phyloP scores from a whole-genome alignment of 2,113 vertebrate species.

The Oceanodroma tethys region DNA sequence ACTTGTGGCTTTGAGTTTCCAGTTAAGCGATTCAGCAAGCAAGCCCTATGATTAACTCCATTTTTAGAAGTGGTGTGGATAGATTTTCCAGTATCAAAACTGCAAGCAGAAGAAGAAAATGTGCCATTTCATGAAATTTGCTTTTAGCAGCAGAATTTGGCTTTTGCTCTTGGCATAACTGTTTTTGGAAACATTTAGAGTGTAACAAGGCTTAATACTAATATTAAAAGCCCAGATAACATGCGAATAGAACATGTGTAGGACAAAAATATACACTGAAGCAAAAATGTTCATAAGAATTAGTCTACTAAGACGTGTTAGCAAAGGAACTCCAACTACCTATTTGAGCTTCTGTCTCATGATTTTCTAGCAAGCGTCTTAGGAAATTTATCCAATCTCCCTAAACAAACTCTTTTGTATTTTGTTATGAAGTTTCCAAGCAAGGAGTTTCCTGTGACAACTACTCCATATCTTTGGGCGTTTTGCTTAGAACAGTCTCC shows the following conservation, averaged over 20 bases:
- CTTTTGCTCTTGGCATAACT: neutral
- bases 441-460: neutral
- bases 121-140: neutral
- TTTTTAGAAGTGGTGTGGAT: conserved; percentile 59
- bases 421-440: neutral
- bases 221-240: neutral
- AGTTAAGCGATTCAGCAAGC: conserved; percentile 45
- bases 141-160: neutral
- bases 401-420: neutral
- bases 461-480: neutral
- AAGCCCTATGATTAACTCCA: conserved; percentile 61
- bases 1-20: conserved; percentile 19
- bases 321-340: neutral
- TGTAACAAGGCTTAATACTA: neutral
- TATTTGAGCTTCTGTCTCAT: neutral
- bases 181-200: neutral
- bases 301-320: neutral
- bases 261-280: neutral
- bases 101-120: conserved; percentile 31
- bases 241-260: neutral
- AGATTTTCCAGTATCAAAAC: conserved; percentile 47
- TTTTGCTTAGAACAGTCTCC: neutral
- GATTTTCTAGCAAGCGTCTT: neutral
- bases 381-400: neutral
- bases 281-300: neutral